Percentiles rank a stretch among this genome's conserved stretches.
Conservation (phyloP, 2,888 invertebrate species). For the Oscheius sp. region DNA sequence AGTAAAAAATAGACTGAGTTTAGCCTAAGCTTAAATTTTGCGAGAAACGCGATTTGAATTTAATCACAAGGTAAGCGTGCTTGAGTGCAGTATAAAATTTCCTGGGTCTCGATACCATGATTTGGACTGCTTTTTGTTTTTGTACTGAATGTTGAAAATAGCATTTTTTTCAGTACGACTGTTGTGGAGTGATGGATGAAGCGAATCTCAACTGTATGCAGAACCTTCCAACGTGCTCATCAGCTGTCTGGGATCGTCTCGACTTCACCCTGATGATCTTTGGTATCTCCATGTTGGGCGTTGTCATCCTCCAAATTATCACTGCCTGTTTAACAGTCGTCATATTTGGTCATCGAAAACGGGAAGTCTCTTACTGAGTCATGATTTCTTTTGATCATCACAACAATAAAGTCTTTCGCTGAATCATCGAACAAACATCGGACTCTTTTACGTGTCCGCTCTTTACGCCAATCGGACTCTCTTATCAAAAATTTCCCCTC, state of each 20-base stretch:
- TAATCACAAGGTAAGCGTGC: no score
- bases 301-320: constrained; percentile 44
- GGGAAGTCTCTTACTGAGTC: constrained; percentile 29
- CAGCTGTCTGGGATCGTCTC: constrained; percentile 63
- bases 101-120: no score
- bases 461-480: no score
- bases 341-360: constrained; percentile 36
- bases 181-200: constrained; percentile 53
- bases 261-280: constrained; percentile 62
- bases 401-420: constrained; percentile 16
- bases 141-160: background rate
- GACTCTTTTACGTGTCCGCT: no score
- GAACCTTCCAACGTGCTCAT: constrained; percentile 51
- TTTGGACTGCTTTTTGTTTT: no score
- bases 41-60: no score
- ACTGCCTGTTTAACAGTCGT: constrained; percentile 37
- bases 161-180: constrained; percentile 57
- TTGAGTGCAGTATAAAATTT: no score
- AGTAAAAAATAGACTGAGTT: no score
- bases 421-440: no score
- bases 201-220: constrained; percentile 28
- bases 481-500: background rate
- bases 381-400: background rate
- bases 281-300: constrained; percentile 43
- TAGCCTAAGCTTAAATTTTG: no score